phyloP scores from a whole-genome alignment of 1,140 invertebrate species.

The Globodera ellingtonae region DNA sequence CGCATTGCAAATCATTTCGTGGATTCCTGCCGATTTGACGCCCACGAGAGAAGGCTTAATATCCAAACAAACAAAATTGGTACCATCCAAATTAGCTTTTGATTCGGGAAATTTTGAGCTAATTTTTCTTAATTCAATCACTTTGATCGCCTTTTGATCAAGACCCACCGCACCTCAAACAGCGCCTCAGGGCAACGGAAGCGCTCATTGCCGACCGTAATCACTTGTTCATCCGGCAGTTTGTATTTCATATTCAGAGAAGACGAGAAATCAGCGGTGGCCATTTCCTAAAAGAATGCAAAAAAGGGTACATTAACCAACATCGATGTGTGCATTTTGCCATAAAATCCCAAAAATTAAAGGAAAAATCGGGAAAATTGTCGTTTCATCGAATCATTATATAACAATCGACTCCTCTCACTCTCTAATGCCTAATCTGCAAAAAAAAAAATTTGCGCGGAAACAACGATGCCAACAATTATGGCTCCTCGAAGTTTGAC shows the following conservation, averaged over 20 bases:
- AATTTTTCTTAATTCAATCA: no score
- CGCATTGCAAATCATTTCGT: no score
- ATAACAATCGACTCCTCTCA: neutral
- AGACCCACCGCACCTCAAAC: no score
- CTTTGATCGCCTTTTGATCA: no score
- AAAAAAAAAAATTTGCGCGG: no score
- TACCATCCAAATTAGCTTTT: no score
- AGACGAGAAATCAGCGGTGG: conserved; percentile 83
- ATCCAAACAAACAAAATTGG: no score
- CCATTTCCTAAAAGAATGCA: conserved; percentile 83
- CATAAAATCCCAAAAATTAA: conserved; percentile 84
- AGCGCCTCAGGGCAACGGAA: conserved; percentile 96
- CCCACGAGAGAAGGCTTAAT: no score
- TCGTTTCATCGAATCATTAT: conserved; percentile 58
- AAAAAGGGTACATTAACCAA: conserved; percentile 68
- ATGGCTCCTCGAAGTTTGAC: neutral
- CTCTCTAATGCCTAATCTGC: no score
- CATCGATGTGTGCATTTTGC: conserved; percentile 69
- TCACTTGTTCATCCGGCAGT: conserved; percentile 90
- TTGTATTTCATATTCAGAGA: conserved; percentile 91
- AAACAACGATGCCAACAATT: no score
- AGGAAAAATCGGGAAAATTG: conserved; percentile 69
- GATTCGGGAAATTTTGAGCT: no score
- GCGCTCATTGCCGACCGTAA: conserved; percentile 93
- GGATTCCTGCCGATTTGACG: no score